phyloP scores from a whole-genome alignment of 1,140 invertebrate species.

The Drosophila seguyi region DNA sequence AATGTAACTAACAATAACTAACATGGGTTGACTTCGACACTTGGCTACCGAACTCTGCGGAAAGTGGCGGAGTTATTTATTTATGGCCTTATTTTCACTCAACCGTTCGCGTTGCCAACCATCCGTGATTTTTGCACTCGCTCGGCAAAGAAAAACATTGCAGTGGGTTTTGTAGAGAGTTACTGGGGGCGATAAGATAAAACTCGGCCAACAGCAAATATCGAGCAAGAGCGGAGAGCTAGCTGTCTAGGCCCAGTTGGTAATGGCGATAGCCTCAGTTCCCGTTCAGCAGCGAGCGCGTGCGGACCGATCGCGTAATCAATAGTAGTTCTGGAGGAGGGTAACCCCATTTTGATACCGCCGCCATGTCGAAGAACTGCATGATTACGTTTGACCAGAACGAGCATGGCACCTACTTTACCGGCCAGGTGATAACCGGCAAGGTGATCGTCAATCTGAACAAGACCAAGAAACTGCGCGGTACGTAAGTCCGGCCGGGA shows the following conservation, averaged over 20 bases:
- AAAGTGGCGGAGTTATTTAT: not conserved
- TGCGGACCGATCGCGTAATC: slow-evolving; percentile 24
- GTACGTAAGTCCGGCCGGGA: slow-evolving; percentile 56
- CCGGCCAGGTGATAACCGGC: slow-evolving; percentile 86
- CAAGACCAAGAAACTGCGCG: slow-evolving; percentile 86
- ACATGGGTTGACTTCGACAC: no score
- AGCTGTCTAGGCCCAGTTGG: slow-evolving; percentile 16
- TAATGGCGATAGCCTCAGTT: slow-evolving; percentile 41
- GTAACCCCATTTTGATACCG: not conserved
- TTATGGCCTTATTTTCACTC: slow-evolving; percentile 15
- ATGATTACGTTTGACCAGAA: slow-evolving; percentile 86
- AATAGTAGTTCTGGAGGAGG: slow-evolving; percentile 4
- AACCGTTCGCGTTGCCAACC: slow-evolving; percentile 21
- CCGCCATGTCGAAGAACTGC: slow-evolving; percentile 79
- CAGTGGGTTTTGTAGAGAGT: slow-evolving; percentile 44
- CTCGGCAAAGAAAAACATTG: slow-evolving; percentile 11
- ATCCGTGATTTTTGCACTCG: slow-evolving; percentile 10
- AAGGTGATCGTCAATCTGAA: slow-evolving; percentile 85
- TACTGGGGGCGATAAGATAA: slow-evolving; percentile 43
- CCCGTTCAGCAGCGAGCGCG: slow-evolving; percentile 46
- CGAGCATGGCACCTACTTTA: slow-evolving; percentile 86
- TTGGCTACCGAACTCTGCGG: slow-evolving; percentile 5
- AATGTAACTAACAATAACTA: not conserved
- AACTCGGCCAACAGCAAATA: slow-evolving; percentile 8
- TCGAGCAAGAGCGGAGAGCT: slow-evolving; percentile 12